Evolutionary conservation across 2,888 invertebrate species (phyloP), one percentile per base, ranked within the genome.

Genomic region (Hybos culiciformis): DNA sequence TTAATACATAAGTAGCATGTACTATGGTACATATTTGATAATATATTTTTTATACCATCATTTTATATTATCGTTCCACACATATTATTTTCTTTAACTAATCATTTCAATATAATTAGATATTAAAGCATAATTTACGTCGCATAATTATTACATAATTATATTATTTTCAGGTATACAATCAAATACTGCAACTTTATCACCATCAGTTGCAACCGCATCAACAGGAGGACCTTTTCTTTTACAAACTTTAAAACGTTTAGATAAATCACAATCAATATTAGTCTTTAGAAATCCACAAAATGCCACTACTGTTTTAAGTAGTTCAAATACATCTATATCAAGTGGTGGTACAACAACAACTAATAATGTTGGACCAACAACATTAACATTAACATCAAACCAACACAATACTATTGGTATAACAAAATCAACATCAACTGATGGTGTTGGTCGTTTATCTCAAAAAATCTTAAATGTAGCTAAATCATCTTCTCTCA

Each of bases 211-310:
- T n/a, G 26, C 37, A 5, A 26, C 45, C 15, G 34, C 41, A 4
- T 20, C 41, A 4, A 39, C 36, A 20, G 50, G 50, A 42, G 52
- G 51, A 31, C 66, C 66, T 2, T 66, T 66, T 54, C 60, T 66
- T 43, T 51, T 66, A 50, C 66, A 66, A 52, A 66, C 66, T 37
- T 56, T 66, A 23, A 66, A 66, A 50, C 64, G 66, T 21, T 54
- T 66, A 44, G 66, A 66, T 54, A 66, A 66, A 53, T 65, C 66
- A 0, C 66, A 66, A 49, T 65, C 66, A 41, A 66, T 66, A 39
- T 51, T 66, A 46, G 65, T 66, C 29, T 64, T 66, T 53, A 58
- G 66, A 41, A 63, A 63, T 48, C 54, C 61, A 15, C 48, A 44
- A 41, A 55, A 53, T 46, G 6, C 32, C 9, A 31, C 33, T 12